Base-by-base conservation (phyloP, 2,113 vertebrate species). In the Perognathus longimembris region DNA sequence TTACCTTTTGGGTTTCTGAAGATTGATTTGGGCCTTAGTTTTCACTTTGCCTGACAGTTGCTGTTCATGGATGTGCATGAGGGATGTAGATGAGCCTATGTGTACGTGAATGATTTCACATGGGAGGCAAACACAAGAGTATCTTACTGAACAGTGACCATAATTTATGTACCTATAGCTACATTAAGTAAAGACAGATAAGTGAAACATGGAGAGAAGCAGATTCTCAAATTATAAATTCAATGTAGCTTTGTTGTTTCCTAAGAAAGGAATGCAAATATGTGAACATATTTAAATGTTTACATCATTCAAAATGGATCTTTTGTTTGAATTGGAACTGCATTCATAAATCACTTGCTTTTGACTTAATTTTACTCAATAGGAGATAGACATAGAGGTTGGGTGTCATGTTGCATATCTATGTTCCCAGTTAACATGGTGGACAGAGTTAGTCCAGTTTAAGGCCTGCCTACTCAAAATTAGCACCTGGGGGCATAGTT, bases 1-100 rank as follows among this genome's bases (percentile, higher is more conserved):
- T 73, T 93, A 77, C 32, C 42, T 93, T 82, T 45, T 1, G 26
- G 18, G 10, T 93, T 93, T 86, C 94, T 78, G 54, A 78, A 96
- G 89, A 76, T 93, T 94, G 95, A 70, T 92, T 93, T 36, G 14
- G 24, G 10, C 14, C 1, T 5, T 77, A 57, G 45, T 79, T 93
- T 95, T 93, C 21, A 4, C 78, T 74, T 78, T 91, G 63, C 15
- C 61, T 54, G 59, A 21, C 38, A 59, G 42, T 71, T 22, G 54
- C 0, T 57, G 17, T 74, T 36, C 42, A 45, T 9, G 3, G 4
- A 15, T 22, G 2, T 45, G 7, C 61, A 10, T 30, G 2, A n/a
- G 1, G 21, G 6, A 15, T 61, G 59, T 59, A 15, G 5, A 15
- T 7, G 57, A 18, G 57, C 20, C 24, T 82, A 4, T 15, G 22